Base-by-base conservation (phyloP, 2,888 invertebrate species). In the Ectemnius continuus region DNA sequence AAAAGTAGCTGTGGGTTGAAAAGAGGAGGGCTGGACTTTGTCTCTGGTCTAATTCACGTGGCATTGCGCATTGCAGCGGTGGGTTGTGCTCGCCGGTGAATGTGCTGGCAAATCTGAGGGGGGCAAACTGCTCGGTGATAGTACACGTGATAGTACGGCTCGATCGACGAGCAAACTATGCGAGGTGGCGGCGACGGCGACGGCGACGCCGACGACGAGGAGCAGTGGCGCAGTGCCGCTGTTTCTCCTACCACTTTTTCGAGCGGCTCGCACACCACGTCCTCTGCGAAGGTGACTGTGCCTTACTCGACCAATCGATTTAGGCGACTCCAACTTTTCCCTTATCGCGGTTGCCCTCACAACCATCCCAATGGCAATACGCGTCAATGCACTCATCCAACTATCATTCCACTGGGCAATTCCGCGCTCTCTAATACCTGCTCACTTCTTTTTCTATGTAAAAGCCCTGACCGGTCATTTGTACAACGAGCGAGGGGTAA, bases 181-280 rank as follows among this genome's bases (percentile, higher is more conserved):
- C 36, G 11, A 36, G 36, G 36, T 36, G 36, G 36, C 68, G 75
- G 72, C 67, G 70, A 56, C 59, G 61, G 69, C 20, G 59, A 57
- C 70, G 45, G 56, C 66, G 36, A n/a, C 68, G 75, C 71, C 67
- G 70, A 56, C 59, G 61, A 67, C 20, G 59, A 57, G 45, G 56
- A 67, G 36, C 67, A 26, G n/a, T 82, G 79, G 79, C 82, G 82
- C 82, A 81, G 71, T 82, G 81, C 82, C 74, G 82, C 36, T 36
- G 64, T 82, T 82, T 79, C 81, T 81, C 82, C 75, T 75, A 64
- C 79, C 72, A 70, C 78, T 67, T 67, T 61, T 79, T 70, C 66
- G 71, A 76, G 74, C 56, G 47, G 52, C 52, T n/a, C n/a, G n/a
- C 52, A 52, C 36, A 52, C 52, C 26, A 57, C n/a, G 36, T 36